These are phyloP conservation scores for Plectropomus leopardus DNA, from an alignment of 2,113 vertebrate species.

Conservation along the genomic window DNA sequence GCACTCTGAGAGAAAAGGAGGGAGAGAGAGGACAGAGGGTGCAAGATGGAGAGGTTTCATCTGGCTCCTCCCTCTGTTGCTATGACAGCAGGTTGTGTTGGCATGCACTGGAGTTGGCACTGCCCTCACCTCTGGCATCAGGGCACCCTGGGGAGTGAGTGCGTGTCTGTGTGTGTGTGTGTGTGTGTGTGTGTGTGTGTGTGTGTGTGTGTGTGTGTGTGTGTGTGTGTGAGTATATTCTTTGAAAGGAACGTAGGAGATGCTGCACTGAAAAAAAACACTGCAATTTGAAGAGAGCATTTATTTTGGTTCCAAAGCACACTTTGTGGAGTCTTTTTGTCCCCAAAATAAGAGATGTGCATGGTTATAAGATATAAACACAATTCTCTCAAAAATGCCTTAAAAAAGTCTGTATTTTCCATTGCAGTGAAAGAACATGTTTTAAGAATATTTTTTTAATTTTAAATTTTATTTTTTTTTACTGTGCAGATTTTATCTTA, in stretches of 20 bases:
- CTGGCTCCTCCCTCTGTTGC: constrained; percentile 83
- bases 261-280: background rate
- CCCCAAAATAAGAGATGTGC: background rate
- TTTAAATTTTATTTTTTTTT: too few relatives aligned
- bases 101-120: constrained; percentile 82
- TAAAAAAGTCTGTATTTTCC: too few relatives aligned
- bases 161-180: constrained; percentile 48
- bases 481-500: too few relatives aligned
- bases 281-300: background rate
- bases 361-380: background rate
- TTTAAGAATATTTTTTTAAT: too few relatives aligned
- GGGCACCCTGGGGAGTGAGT: constrained; percentile 71
- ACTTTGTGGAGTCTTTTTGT: background rate
- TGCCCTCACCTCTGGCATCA: constrained; percentile 84
- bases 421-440: too few relatives aligned
- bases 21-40: constrained; percentile 14
- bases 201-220: background rate
- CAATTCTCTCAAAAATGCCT: background rate
- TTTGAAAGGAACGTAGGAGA: background rate
- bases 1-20: background rate
- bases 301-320: background rate
- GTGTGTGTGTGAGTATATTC: background rate
- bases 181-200: background rate
- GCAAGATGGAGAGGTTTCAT: constrained; percentile 68
- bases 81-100: constrained; percentile 86